These are phyloP conservation scores for Oryzias celebensis DNA, from an alignment of 2,113 vertebrate species.

Conservation along the genomic window DNA sequence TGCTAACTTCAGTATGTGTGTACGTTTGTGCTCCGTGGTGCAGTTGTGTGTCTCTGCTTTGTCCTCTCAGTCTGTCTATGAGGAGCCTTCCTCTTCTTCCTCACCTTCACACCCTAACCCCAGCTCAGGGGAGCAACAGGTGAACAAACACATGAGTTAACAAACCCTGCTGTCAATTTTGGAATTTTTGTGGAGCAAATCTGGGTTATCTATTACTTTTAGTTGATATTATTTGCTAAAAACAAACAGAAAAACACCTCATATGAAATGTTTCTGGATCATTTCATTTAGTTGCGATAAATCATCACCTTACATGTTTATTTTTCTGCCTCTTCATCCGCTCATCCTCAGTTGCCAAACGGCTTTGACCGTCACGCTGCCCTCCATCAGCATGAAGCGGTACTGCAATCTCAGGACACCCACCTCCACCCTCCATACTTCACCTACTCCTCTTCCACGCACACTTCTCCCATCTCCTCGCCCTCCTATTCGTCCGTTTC, in stretches of 20 bases:
- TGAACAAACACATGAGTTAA: slow-evolving; percentile 35
- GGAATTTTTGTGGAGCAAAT: not conserved
- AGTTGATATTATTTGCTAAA: not conserved
- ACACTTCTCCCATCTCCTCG: slow-evolving; percentile 78
- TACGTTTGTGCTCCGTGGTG: not conserved
- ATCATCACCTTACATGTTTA: slow-evolving; percentile 3
- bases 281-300: not conserved
- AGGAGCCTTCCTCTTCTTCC: slow-evolving; percentile 79
- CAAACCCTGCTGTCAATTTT: not conserved
- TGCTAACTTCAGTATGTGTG: too few species aligned
- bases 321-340: slow-evolving; percentile 40
- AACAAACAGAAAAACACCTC: not conserved
- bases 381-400: slow-evolving; percentile 75
- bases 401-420: slow-evolving; percentile 77
- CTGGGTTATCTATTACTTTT: too few species aligned
- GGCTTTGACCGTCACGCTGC: slow-evolving; percentile 84
- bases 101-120: slow-evolving; percentile 74
- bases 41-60: slow-evolving; percentile 66
- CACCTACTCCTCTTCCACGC: slow-evolving; percentile 66
- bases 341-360: slow-evolving; percentile 85
- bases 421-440: slow-evolving; percentile 81
- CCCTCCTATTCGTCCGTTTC: slow-evolving; percentile 51
- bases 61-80: slow-evolving; percentile 89
- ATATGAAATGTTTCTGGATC: not conserved
- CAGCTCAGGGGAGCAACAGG: slow-evolving; percentile 44